phyloP scores from a whole-genome alignment of 2,888 invertebrate genomes.

The Pristionchus japonicus region DNA sequence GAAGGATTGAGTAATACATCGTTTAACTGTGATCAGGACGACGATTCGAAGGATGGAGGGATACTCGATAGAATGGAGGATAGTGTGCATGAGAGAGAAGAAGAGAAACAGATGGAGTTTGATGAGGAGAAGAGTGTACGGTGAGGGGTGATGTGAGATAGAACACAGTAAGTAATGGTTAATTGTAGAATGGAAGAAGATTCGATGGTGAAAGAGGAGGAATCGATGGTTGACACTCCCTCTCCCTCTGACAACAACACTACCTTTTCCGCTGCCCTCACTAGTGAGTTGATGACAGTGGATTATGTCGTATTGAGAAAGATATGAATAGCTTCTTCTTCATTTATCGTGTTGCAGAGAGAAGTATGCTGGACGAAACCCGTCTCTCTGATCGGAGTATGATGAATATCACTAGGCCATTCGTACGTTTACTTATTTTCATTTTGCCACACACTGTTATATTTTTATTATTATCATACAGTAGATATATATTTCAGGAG shows the following conservation, averaged over 20 bases:
- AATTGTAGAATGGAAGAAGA: slow-evolving; percentile 15
- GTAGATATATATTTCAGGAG: background rate
- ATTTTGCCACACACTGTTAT: background rate
- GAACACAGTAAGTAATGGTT: background rate
- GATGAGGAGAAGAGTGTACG: background rate
- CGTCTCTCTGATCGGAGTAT: slow-evolving; percentile 22
- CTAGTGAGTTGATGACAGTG: background rate
- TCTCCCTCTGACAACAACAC: slow-evolving; percentile 8
- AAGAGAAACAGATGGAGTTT: background rate
- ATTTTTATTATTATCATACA: background rate
- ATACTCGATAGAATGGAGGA: slow-evolving; percentile 22
- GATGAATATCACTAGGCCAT: background rate
- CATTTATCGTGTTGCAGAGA: background rate
- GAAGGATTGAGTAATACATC: background rate
- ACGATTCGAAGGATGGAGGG: background rate
- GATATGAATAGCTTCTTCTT: no score
- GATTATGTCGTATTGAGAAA: background rate
- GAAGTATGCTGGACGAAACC: slow-evolving; percentile 32
- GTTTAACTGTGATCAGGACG: background rate
- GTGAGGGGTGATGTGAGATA: no score
- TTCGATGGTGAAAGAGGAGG: slow-evolving; percentile 6
- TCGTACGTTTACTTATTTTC: background rate
- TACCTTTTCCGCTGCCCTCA: background rate
- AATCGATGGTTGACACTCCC: slow-evolving; percentile 4
- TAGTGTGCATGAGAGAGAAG: background rate